Evolutionary conservation across 2,888 invertebrate genomes (phyloP), one percentile per base, ranked within the genome.

Genomic region (Hybos culiciformis): DNA sequence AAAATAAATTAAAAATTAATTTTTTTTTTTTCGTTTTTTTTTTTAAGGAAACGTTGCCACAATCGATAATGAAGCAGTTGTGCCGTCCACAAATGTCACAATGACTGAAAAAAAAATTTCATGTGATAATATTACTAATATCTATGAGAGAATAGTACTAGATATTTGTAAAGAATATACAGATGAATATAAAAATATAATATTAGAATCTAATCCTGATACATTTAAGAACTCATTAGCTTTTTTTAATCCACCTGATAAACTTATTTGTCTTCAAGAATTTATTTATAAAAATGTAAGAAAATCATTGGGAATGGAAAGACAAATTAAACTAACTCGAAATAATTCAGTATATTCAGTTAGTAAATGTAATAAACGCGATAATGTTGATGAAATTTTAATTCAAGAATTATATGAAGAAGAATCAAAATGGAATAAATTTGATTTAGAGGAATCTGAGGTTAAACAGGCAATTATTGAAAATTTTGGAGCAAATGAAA

Each of bases 371-470:
- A 78, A 78, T 52, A 75, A 77, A 51, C 63, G 76, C 34, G 82
- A 83, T 58, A 71, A 76, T 48, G 80, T 83, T 3, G 83, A 84
- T 56, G 78, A 79, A 53, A 70, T 83, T 44, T 66, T 83, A 43
- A 75, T 81, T 23, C 69, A 75, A 44, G 83, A 83, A 60, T 71
- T 79, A 39, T 77, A 75, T 51, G 75, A 75, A 40, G 83, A 83
- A 53, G 83, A 84, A 56, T 68, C 72, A 12, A 74, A 76, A 49
- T 85, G 84, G 83, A 76, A 77, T 2, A 78, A 78, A 56, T 83
- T 80, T 56, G 78, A 80, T 56, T 65, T 72, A 38, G 83, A 83
- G 55, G 83, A 83, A 58, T 64, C 73, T 17, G 70, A 75, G 29
- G 77, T 84, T 18, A 36, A 36, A 36, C 14, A 20, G 8, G 12